Evolutionary conservation across 2,113 vertebrate species (phyloP).

Genomic region (Tenrec ecaudatus): DNA sequence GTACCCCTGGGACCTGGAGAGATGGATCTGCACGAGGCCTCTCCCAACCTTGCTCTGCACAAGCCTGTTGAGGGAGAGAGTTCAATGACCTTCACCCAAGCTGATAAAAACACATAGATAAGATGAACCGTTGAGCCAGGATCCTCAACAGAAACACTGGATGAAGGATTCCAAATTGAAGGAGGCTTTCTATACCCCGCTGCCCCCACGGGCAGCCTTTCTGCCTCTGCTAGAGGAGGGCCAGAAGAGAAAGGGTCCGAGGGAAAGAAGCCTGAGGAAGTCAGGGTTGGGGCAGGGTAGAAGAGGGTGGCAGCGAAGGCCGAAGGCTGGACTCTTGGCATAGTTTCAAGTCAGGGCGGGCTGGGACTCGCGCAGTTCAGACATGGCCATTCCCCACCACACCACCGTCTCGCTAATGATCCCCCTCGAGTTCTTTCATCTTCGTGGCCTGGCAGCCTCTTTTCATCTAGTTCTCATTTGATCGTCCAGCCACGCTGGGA

Average conservation of each 20-base stretch:
- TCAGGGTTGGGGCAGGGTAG: neutral
- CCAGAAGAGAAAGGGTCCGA: neutral
- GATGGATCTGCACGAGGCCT: neutral
- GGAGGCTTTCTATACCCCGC: neutral
- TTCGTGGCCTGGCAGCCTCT: neutral
- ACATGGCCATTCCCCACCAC: neutral
- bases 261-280: neutral
- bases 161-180: neutral
- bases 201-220: neutral
- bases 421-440: neutral
- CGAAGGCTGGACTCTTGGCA: slow-evolving; percentile 30
- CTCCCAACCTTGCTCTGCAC: neutral
- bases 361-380: neutral
- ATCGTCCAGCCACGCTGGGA: neutral
- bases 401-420: neutral
- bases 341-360: neutral
- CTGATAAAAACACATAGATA: neutral
- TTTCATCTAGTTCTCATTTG: neutral
- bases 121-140: slow-evolving; percentile 13
- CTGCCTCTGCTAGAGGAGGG: neutral
- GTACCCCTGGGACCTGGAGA: neutral
- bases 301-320: neutral
- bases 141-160: neutral
- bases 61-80: too few species aligned
- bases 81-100: neutral